These are phyloP conservation scores for Columba janthina DNA, from an alignment of 2,113 vertebrate species.

Conservation along the genomic window DNA sequence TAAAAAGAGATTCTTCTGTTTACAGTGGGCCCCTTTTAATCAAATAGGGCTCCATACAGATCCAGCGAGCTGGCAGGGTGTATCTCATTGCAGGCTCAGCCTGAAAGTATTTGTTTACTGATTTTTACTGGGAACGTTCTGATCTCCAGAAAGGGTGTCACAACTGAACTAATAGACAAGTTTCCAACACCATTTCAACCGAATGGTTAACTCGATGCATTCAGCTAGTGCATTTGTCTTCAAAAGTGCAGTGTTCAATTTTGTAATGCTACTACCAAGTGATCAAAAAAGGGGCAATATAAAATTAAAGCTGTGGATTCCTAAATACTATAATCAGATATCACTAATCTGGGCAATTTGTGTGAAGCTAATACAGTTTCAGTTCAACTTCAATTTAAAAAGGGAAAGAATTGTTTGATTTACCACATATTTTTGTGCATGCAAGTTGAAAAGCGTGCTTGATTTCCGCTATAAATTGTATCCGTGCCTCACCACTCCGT, in stretches of 20 bases:
- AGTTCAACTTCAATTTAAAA: background rate
- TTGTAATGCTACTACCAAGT: background rate
- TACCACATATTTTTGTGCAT: background rate
- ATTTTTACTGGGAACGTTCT: background rate
- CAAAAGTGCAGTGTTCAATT: background rate
- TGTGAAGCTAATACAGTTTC: background rate
- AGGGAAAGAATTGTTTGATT: conserved; percentile 18
- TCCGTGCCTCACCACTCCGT: conserved; percentile 15
- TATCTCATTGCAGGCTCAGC: background rate
- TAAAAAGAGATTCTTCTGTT: background rate
- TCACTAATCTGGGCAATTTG: background rate
- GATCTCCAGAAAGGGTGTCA: background rate
- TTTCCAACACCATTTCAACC: background rate
- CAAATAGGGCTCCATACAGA: background rate
- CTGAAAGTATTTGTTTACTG: background rate
- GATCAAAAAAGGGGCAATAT: background rate
- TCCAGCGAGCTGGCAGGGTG: background rate
- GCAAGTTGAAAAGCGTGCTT: conserved; percentile 47
- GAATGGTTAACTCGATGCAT: background rate
- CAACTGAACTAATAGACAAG: background rate
- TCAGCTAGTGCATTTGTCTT: background rate
- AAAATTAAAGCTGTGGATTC: background rate
- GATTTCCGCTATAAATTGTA: conserved; percentile 45
- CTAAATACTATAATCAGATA: background rate
- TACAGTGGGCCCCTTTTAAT: background rate